These are phyloP conservation scores for Hirtodrosophila cameraria DNA, from an alignment of 2,888 invertebrate genomes.

Conservation along the genomic window DNA sequence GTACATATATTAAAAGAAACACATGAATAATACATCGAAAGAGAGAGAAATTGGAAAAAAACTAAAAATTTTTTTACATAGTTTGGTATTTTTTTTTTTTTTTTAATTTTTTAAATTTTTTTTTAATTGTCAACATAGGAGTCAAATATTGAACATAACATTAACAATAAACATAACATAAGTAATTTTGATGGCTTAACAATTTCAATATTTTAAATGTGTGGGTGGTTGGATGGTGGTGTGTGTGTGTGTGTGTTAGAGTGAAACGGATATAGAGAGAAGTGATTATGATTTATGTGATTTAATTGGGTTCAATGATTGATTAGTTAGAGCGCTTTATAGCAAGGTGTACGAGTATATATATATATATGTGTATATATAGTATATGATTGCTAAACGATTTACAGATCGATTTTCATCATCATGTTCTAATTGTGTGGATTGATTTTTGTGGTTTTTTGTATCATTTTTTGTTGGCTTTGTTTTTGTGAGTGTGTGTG, in stretches of 20 bases:
- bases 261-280: constrained; percentile 40
- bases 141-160: constrained; percentile 58
- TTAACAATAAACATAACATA: constrained; percentile 68
- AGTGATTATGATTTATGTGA: constrained; percentile 49
- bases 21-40: constrained; percentile 65
- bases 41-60: constrained; percentile 38
- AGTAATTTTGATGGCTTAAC: constrained; percentile 72
- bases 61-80: constrained; percentile 64
- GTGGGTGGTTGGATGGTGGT: constrained; percentile 16
- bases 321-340: constrained; percentile 29
- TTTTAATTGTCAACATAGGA: constrained; percentile 54
- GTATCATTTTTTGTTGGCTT: no score
- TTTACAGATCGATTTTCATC: constrained; percentile 48
- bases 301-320: constrained; percentile 13
- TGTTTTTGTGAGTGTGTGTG: no score
- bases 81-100: constrained; percentile 30
- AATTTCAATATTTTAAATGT: constrained; percentile 36
- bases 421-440: constrained; percentile 35
- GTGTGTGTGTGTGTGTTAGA: constrained; percentile 27
- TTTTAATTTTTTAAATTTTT: no score
- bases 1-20: constrained; percentile 46
- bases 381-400: constrained; percentile 30
- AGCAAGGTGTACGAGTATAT: constrained; percentile 14
- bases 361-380: constrained; percentile 6
- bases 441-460: constrained; percentile 22